Conservation (phyloP, 2,888 invertebrate genomes). For the Luperina testacea region DNA sequence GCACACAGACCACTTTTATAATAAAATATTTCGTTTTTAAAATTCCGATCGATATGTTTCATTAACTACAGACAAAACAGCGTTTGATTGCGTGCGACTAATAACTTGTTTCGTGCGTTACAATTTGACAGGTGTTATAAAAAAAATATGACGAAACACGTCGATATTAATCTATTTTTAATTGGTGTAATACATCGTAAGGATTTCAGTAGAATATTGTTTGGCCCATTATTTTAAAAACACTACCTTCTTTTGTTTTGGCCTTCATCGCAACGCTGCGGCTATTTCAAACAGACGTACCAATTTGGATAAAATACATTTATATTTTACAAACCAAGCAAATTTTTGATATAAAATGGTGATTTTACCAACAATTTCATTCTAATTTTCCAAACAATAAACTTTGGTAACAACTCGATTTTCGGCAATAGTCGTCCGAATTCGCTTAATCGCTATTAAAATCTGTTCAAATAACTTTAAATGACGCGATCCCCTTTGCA, state of each 20-base stretch:
- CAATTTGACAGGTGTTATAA: slow-evolving; percentile 66
- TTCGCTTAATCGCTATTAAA: slow-evolving; percentile 38
- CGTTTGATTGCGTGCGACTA: slow-evolving; percentile 35
- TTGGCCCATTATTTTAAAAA: neutral
- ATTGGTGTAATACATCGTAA: slow-evolving; percentile 56
- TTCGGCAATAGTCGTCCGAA: slow-evolving; percentile 21
- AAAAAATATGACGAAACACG: slow-evolving; percentile 40
- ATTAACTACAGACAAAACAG: slow-evolving; percentile 6
- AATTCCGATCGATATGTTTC: neutral
- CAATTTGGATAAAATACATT: slow-evolving; percentile 14
- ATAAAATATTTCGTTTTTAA: neutral
- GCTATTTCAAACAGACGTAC: slow-evolving; percentile 16
- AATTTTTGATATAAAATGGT: slow-evolving; percentile 22
- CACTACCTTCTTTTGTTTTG: slow-evolving; percentile 12
- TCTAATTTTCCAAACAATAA: slow-evolving; percentile 51
- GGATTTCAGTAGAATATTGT: slow-evolving; percentile 25
- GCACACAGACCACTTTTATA: neutral
- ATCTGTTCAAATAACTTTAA: slow-evolving; percentile 49
- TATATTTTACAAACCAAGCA: slow-evolving; percentile 4
- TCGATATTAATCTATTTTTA: slow-evolving; percentile 54
- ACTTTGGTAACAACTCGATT: slow-evolving; percentile 47
- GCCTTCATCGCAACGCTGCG: slow-evolving; percentile 10
- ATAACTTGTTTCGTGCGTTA: slow-evolving; percentile 34
- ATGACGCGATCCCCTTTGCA: slow-evolving; percentile 35
- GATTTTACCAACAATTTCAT: slow-evolving; percentile 28